Conservation (phyloP, 2,888 invertebrate species). For the Parthenolecanium corni region DNA sequence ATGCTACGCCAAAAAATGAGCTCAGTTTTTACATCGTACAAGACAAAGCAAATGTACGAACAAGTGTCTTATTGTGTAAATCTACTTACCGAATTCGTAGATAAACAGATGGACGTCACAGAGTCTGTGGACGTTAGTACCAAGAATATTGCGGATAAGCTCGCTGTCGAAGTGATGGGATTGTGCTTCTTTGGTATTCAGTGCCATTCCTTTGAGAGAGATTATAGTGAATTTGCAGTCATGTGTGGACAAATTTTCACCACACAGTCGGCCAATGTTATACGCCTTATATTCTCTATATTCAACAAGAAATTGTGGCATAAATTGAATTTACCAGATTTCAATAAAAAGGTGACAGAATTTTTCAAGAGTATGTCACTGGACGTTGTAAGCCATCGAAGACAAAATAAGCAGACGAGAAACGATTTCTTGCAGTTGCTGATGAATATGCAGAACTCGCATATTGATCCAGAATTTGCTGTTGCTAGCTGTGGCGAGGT, state of each 20-base stretch:
- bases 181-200: no score
- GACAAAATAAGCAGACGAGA: background rate
- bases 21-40: slow-evolving; percentile 40
- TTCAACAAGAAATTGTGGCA: slow-evolving; percentile 28
- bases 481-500: no score
- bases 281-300: slow-evolving; percentile 27
- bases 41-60: no score
- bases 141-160: no score
- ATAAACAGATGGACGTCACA: no score
- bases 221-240: slow-evolving; percentile 31
- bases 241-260: slow-evolving; percentile 1
- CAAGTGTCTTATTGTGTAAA: no score
- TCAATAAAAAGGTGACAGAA: slow-evolving; percentile 30
- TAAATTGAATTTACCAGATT: slow-evolving; percentile 31
- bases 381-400: background rate
- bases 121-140: no score
- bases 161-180: no score
- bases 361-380: slow-evolving; percentile 35
- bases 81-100: no score
- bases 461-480: background rate
- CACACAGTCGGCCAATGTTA: slow-evolving; percentile 32
- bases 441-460: slow-evolving; percentile 21
- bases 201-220: no score
- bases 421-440: slow-evolving; percentile 22
- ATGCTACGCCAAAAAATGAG: slow-evolving; percentile 38